Evolutionary conservation across 2,797 vertebrate species (phyloP).

Genomic region (Carduelis carduelis): DNA sequence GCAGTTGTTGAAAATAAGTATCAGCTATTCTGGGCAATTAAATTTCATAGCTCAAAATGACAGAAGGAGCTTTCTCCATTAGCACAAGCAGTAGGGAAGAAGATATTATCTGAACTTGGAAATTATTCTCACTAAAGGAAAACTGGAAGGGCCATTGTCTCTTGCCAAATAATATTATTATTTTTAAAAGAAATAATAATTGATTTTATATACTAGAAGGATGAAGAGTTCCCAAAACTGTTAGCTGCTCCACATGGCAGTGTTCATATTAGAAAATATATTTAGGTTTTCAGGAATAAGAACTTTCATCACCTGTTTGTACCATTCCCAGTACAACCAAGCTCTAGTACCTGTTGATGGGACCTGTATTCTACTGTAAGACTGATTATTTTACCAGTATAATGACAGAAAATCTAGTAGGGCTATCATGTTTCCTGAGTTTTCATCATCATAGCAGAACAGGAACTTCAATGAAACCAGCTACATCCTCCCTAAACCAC

Average conservation of each 20-base stretch:
- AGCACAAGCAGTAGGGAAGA: neutral
- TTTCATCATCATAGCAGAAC: neutral
- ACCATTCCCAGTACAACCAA: neutral
- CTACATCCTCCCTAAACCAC: neutral
- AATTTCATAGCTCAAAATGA: slow-evolving; percentile 14
- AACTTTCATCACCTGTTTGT: neutral
- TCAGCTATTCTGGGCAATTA: slow-evolving; percentile 33
- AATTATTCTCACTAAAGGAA: slow-evolving; percentile 8
- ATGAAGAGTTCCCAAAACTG: neutral
- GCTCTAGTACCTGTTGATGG: rapidly evolving
- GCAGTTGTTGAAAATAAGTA: slow-evolving; percentile 58
- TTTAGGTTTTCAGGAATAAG: neutral
- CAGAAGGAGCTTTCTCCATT: slow-evolving; percentile 23
- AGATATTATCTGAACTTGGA: slow-evolving; percentile 21
- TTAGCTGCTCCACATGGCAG: neutral
- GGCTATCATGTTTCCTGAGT: neutral
- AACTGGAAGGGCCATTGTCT: neutral
- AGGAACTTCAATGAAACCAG: neutral
- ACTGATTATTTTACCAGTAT: neutral
- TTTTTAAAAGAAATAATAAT: neutral
- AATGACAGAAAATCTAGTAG: neutral
- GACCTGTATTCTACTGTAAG: neutral
- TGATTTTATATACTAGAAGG: neutral
- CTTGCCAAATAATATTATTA: neutral
- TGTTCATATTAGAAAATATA: neutral